Evolutionary conservation across 2,888 invertebrate species (phyloP).

Genomic region (Hypomecis punctinalis): DNA sequence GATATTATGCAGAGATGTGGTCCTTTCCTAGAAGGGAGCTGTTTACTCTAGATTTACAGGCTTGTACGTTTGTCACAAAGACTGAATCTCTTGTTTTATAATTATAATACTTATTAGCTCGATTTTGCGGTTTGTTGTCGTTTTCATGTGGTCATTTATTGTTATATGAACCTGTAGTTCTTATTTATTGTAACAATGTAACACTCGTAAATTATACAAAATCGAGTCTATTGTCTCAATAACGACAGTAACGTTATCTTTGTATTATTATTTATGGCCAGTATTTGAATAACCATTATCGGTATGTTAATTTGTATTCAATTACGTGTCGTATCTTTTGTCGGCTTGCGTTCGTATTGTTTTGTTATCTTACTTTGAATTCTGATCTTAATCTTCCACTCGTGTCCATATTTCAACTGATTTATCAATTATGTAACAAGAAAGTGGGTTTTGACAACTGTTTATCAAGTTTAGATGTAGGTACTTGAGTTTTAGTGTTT

Average conservation of each 20-base stretch:
- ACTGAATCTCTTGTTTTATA: too few relatives aligned
- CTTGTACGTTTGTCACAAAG: too few relatives aligned
- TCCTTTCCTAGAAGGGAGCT: too few relatives aligned
- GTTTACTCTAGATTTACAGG: too few relatives aligned
- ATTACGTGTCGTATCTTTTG: neutral
- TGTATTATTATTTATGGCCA: slow-evolving; percentile 3
- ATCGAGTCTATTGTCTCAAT: neutral
- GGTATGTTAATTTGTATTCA: neutral
- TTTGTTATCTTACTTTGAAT: neutral
- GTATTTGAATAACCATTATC: neutral
- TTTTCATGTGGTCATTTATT: neutral
- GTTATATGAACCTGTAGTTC: neutral
- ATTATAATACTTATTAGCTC: neutral
- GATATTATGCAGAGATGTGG: too few relatives aligned
- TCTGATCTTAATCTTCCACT: neutral
- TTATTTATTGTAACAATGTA: neutral
- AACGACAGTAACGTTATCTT: neutral
- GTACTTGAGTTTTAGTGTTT: too few relatives aligned
- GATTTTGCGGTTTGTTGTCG: neutral
- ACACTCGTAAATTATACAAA: neutral
- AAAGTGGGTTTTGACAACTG: neutral
- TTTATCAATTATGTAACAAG: neutral
- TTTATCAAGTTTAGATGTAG: neutral
- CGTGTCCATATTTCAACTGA: neutral
- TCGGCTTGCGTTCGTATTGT: neutral